phyloP scores from a whole-genome alignment of 2,888 invertebrate species.

The Epirrhoe tristata region DNA sequence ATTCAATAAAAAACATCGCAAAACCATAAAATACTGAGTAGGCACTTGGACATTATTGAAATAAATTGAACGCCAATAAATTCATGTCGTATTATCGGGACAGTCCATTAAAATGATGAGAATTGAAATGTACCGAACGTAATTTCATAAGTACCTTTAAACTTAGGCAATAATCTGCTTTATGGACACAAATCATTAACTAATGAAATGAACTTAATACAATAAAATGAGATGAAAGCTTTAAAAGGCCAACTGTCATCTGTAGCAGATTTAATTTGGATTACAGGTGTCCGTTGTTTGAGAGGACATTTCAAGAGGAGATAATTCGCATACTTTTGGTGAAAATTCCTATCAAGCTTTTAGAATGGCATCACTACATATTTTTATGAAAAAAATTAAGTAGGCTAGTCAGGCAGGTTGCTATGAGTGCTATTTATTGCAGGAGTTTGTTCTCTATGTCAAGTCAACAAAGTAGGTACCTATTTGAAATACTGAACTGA shows the following conservation, averaged over 20 bases:
- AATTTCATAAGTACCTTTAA: constrained; percentile 12
- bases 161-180: constrained; percentile 25
- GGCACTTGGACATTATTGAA: not conserved
- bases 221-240: constrained; percentile 19
- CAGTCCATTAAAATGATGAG: constrained; percentile 47
- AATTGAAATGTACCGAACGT: constrained; percentile 20
- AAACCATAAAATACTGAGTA: not conserved
- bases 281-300: constrained; percentile 26
- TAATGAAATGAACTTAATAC: constrained; percentile 21
- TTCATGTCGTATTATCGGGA: constrained; percentile 31
- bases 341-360: not conserved
- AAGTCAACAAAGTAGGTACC: too few relatives aligned
- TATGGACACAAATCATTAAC: constrained; percentile 39
- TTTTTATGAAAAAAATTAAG: too few relatives aligned
- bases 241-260: constrained; percentile 24
- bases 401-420: too few relatives aligned
- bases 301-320: not conserved
- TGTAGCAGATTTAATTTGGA: constrained; percentile 28
- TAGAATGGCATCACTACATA: too few relatives aligned
- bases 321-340: constrained; percentile 3
- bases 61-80: constrained; percentile 11
- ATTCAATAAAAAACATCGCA: not conserved
- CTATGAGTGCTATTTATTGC: too few relatives aligned
- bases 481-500: too few relatives aligned
- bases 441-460: too few relatives aligned